Base-by-base conservation (phyloP, 2,113 vertebrate genomes). In the Halcyon malimbica region DNA sequence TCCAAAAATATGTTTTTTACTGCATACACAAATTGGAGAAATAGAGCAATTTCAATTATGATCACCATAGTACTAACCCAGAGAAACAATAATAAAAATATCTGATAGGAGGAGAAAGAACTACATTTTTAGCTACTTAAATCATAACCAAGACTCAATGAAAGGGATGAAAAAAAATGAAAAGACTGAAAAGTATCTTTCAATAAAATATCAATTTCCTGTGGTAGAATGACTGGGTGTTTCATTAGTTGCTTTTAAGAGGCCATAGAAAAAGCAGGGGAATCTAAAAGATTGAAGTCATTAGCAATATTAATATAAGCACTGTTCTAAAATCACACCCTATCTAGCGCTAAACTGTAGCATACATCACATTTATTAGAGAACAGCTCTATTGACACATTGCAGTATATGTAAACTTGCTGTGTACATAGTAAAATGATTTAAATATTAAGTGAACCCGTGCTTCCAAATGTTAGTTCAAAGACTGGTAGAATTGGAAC, bases 391-490 rank as follows among this genome's bases (percentile, higher is more conserved):
- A 83, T 28, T 87, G 74, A 87, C 65, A 93, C 50, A 63, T 28
- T 63, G 16, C 73, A 82, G 25, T 67, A 11, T 33, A 85, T 69
- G 33, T 83, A 93, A 84, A 94, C 70, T 85, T 4, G 0, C 44
- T 73, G 46, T 77, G 87, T 80, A 83, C 54, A 48, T 39, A 75
- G 39, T 56, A 78, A 96, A 94, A 94, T 75, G 6, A 94, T 96
- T 97, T 92, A 92, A 96, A 96, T 96, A 89, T 87, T 94, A 92
- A 96, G 92, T 51, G 76, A 93, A 7, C 9, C 56, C 41, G 67
- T 4, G 15, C 39, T 92, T 91, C 84, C 76, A 93, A 96, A 80
- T 8, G 31, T 87, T 92, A 85, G 76, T 96, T 97, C 89, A 97
- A 96, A 97, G 94, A 65, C 82, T 90, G 60, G 16, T 64, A 90